Conservation (phyloP, 2,113 vertebrate genomes). For the Himantopus leucocephalus region DNA sequence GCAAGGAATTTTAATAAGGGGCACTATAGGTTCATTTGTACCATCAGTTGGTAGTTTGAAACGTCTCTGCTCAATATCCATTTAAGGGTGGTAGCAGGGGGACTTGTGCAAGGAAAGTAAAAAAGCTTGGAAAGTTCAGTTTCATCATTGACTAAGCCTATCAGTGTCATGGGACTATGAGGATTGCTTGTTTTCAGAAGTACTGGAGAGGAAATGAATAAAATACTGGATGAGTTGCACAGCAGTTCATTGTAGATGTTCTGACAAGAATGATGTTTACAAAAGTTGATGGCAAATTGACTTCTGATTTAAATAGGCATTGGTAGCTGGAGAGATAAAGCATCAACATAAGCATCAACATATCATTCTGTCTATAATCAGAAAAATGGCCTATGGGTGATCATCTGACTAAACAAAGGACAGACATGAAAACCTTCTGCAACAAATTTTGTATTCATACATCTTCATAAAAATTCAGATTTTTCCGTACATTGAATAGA, state of each 20-base stretch:
- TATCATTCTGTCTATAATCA: neutral
- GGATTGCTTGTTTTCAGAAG: neutral
- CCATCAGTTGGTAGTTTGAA: neutral
- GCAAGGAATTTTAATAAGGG: neutral
- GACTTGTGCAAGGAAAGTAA: neutral
- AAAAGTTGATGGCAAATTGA: neutral
- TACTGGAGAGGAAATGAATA: neutral
- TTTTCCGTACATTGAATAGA: accelerated
- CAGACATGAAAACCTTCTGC: neutral
- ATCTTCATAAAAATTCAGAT: neutral
- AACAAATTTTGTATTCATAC: neutral
- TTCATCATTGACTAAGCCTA: neutral
- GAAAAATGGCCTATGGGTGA: neutral
- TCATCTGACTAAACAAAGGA: neutral
- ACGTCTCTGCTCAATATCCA: neutral
- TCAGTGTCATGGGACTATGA: too few relatives aligned
- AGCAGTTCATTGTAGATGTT: neutral
- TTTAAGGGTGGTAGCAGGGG: neutral
- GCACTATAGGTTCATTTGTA: neutral
- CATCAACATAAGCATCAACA: neutral
- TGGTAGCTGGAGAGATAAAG: neutral
- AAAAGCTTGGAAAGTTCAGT: neutral
- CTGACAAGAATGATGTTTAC: conserved; percentile 32
- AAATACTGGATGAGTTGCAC: neutral
- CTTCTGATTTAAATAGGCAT: conserved; percentile 6